Conservation (phyloP, 2,797 vertebrate genomes). For the Mus minutoides region DNA sequence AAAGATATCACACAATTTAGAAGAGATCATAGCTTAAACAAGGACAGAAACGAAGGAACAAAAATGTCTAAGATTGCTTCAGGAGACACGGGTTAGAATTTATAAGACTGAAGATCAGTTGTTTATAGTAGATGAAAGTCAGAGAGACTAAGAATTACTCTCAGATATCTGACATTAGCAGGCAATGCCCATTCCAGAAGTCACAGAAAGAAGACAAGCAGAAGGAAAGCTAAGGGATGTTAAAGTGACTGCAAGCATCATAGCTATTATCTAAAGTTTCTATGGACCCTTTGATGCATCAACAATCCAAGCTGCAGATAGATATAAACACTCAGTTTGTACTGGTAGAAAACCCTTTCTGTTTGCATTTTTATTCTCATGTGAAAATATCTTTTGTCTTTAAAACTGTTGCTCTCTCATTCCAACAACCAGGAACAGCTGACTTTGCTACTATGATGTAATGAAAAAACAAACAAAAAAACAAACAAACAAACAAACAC, state of each 20-base stretch:
- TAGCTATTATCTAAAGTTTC: not conserved
- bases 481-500: no score
- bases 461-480: no score
- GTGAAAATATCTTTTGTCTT: no score
- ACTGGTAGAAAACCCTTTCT: not conserved
- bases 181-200: not conserved
- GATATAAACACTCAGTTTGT: not conserved
- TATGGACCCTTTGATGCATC: not conserved
- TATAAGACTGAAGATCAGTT: no score
- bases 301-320: not conserved
- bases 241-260: no score
- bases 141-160: not conserved
- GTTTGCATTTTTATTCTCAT: not conserved
- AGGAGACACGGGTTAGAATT: not conserved
- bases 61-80: not conserved
- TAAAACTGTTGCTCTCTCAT: not conserved
- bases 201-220: not conserved
- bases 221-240: no score
- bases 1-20: not conserved
- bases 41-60: not conserved
- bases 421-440: not conserved
- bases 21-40: not conserved
- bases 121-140: not conserved
- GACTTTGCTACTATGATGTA: not conserved
- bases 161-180: not conserved